Percentiles rank a stretch among this genome's conserved stretches.
These are phyloP conservation scores for Ptychodera flava DNA, from an alignment of 35 echinoderm and acorn worm species.

Conservation along the genomic window DNA sequence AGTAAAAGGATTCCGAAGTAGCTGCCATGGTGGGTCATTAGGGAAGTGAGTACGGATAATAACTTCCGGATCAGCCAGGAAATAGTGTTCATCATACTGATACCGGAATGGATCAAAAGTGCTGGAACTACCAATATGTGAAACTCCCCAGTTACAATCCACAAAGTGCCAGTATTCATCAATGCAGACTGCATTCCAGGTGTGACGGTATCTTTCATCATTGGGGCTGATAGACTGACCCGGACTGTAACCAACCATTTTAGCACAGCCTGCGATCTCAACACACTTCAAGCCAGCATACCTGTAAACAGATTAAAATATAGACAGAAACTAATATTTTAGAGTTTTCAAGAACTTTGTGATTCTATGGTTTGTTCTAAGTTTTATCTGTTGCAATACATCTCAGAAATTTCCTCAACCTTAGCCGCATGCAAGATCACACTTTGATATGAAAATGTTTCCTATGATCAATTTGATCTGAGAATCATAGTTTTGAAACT, in stretches of 20 bases:
- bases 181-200: constrained; percentile 95
- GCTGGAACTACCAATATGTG: constrained; percentile 75
- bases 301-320: constrained; percentile 25
- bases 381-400: no score
- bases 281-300: constrained; percentile 87
- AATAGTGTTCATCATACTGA: constrained; percentile 97
- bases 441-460: no score
- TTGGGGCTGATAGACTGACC: constrained; percentile 46
- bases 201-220: constrained; percentile 64
- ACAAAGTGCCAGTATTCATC: constrained; percentile 98
- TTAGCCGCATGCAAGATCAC: no score
- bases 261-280: constrained; percentile 84
- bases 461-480: no score
- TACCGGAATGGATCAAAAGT: constrained; percentile 91
- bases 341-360: no score
- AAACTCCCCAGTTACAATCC: constrained; percentile 99
- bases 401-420: no score
- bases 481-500: no score
- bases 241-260: constrained; percentile 60
- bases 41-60: constrained; percentile 86
- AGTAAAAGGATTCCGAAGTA: constrained; percentile 39
- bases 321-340: no score
- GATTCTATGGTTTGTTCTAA: no score
- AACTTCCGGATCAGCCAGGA: constrained; percentile 90
- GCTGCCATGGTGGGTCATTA: constrained; percentile 81